Base-by-base conservation (phyloP, 2,113 vertebrate genomes). In the Ceratotherium simum region DNA sequence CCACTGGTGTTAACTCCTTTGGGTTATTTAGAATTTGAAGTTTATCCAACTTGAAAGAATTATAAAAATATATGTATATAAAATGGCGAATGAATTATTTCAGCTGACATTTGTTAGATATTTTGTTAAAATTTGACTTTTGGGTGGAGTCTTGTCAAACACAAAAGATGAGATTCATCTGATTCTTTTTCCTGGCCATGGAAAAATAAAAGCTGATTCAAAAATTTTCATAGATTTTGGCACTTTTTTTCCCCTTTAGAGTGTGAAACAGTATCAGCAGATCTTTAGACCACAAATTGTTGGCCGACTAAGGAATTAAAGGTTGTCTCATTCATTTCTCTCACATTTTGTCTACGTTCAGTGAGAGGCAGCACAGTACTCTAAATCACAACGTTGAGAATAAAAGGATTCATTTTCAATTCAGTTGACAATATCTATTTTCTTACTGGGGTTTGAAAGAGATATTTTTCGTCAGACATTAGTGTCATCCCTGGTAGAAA, bases 311-410 rank as follows among this genome's bases (percentile, higher is more conserved):
- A 88, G 51, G 29, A 60, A 16, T 4, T 48, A 48, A 39, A 80
- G 5, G 78, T 29, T 3, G 2, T 4, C 48, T 25, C 29, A 7
- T 11, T 48, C 0, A 20, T 69, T 58, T 62, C 33, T 10, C 65
- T 25, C 2, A 3, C 0, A 0, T 6, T 3, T 3, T 5, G 16
- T 12, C 8, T 23, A 3, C 72, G 72, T 2, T 69, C 36, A 75
- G 36, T 0, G 20, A n/a, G 33, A 85, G 13, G 23, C 3, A 33
- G 6, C 1, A 2, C 8, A 33, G 14, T 9, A 13, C 11, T 36
- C 67, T 86, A 64, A 42, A 62, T 86, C 27, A 51, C 4, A 9
- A 6, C 10, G 21, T 75, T 79, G 70, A n/a, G 8, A 16, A 39
- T 33, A 9, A 81, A 87, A 80, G 31, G 31, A 62, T 73, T 51